phyloP scores from a whole-genome alignment of 2,113 vertebrate genomes.

The Thinocorus orbignyianus region DNA sequence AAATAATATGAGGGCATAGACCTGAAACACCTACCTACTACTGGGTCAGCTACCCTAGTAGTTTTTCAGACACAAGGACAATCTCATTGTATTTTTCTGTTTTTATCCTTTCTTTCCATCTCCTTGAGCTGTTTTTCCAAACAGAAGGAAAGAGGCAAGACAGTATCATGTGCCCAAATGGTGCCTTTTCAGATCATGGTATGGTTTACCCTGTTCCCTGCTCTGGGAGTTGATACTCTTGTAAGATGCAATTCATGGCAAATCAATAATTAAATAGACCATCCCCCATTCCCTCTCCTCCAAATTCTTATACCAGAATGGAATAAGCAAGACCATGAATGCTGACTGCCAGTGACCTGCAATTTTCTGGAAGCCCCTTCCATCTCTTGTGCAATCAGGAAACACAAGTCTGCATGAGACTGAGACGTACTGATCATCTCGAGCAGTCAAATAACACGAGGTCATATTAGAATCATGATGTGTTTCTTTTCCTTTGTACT shows the following conservation, averaged over 20 bases:
- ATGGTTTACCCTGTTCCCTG: not conserved
- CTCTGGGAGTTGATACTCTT: not conserved
- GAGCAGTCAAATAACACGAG: not conserved
- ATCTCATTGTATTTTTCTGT: not conserved
- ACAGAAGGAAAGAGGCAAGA: not conserved
- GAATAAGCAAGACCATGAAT: not conserved
- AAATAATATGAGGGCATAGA: not conserved
- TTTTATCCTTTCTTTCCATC: not conserved
- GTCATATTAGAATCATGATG: not conserved
- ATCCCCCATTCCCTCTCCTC: not conserved
- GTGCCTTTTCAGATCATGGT: not conserved
- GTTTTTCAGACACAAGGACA: not conserved
- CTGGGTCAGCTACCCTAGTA: not conserved
- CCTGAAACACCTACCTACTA: too few relatives aligned
- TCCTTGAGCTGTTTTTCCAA: not conserved
- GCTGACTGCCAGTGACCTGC: not conserved
- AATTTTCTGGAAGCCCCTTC: not conserved
- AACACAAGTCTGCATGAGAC: not conserved
- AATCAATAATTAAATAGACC: not conserved
- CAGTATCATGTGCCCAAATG: not conserved
- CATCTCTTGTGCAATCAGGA: not conserved
- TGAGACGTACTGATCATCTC: not conserved
- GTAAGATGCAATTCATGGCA: not conserved
- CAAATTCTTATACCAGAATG: rapidly evolving
- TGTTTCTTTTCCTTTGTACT: not conserved